phyloP scores from a whole-genome alignment of 2,113 vertebrate species.

The Mionectes macconnelli region DNA sequence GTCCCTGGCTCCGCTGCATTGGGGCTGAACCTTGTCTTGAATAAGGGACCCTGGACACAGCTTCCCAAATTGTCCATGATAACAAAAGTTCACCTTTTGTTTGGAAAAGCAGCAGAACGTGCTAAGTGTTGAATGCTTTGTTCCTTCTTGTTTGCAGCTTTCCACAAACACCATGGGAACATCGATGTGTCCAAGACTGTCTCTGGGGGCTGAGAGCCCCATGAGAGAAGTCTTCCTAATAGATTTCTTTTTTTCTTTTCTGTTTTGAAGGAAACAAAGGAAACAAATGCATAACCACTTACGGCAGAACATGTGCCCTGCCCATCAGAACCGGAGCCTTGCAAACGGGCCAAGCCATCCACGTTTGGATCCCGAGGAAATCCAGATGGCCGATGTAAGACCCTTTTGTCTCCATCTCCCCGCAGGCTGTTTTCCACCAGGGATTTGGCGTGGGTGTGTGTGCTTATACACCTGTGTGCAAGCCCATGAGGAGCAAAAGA shows the following conservation, averaged over 20 bases:
- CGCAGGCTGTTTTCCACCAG: not conserved
- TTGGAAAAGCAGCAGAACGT: not conserved
- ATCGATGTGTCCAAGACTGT: not conserved
- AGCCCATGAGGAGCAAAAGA: not conserved
- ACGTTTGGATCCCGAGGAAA: conserved; percentile 92
- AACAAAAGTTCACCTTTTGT: not conserved
- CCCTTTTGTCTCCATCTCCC: not conserved
- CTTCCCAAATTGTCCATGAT: not conserved
- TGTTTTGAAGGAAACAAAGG: conserved; percentile 88
- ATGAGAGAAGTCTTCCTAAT: not conserved
- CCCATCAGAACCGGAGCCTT: conserved; percentile 92
- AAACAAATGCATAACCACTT: conserved; percentile 98
- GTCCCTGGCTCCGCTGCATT: not conserved
- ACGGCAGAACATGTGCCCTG: conserved; percentile 94
- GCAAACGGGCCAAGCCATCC: conserved; percentile 96
- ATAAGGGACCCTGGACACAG: not conserved
- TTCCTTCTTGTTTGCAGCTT: not conserved
- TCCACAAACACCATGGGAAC: not conserved
- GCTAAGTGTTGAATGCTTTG: not conserved
- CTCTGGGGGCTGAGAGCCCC: not conserved
- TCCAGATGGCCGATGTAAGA: conserved; percentile 95
- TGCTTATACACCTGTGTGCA: not conserved
- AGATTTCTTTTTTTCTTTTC: conserved; percentile 31
- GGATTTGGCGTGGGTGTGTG: not conserved
- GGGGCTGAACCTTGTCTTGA: not conserved